Base-by-base conservation (phyloP, 2,113 vertebrate species). In the Cathartes aura region DNA sequence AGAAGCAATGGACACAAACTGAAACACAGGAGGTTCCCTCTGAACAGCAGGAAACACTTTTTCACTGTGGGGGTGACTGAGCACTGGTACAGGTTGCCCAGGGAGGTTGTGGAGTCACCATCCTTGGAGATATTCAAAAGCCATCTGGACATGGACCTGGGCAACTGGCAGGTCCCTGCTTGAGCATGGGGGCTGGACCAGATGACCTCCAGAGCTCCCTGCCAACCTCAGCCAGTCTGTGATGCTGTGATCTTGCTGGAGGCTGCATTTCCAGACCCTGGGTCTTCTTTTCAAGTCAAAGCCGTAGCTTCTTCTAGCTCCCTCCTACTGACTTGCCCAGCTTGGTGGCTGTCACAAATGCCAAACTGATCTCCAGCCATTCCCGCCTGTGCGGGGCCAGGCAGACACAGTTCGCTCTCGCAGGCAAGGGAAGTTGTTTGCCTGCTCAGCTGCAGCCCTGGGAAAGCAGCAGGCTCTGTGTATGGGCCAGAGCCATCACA, bases 381-480 rank as follows among this genome's bases (percentile, higher is more conserved):
- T 45, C 27, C 23, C 0, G 1, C 15, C 29, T 11, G 6, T 21
- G 11, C 52, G 67, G 34, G 32, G 15, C 42, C 42, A 32, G 38
- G 36, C n/a, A 75, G 71, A 6, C 0, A 2, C 18, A 6, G 20
- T 14, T 66, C 1, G 0, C 34, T 73, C n/a, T 64, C 4, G 3
- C 48, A 60, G 67, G 23, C 43, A 50, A 23, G 11, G 29, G 27
- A 45, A 40, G 10, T 6, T 58, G 21, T 80, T 76, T 90, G 8
- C 10, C 67, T 73, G 30, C 68, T 66, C 50, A 78, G 47, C 59
- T 47, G 26, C 48, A 89, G 72, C 63, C 48, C 43, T 12, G 20
- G 47, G 42, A 71, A 30, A 40, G 58, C 42, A 79, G 29, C 60
- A 79, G 43, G 1, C 4, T n/a, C 56, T 0, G 0, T 20, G 42